Percentiles rank a stretch among this genome's conserved stretches.
Conservation (phyloP, 2,888 invertebrate species). For the Rhogogaster chlorosoma region DNA sequence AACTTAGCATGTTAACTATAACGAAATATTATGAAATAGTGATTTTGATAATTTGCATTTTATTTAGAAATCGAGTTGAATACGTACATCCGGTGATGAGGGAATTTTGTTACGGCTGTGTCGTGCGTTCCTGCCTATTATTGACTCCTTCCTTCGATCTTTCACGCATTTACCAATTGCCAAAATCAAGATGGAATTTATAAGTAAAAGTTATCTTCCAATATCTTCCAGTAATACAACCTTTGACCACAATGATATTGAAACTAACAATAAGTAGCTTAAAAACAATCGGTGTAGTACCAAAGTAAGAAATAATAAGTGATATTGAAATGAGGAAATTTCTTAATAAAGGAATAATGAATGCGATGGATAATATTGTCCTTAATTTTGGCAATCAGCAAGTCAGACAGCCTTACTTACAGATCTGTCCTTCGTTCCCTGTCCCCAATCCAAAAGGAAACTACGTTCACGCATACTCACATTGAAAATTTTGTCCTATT, state of each 20-base stretch:
- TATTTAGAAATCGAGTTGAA: constrained; percentile 70
- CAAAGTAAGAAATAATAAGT: neutral
- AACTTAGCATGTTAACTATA: constrained; percentile 64
- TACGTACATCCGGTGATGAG: constrained; percentile 74
- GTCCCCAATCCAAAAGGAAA: constrained; percentile 66
- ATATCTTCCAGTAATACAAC: neutral
- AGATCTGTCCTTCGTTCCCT: constrained; percentile 72
- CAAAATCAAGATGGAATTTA: constrained; percentile 61
- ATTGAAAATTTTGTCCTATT: constrained; percentile 64
- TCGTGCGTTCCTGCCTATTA: constrained; percentile 67
- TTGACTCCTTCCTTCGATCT: constrained; percentile 57
- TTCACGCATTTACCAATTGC: constrained; percentile 67
- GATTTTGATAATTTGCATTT: constrained; percentile 52
- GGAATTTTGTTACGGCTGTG: constrained; percentile 68
- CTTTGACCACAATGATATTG: neutral
- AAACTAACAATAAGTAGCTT: neutral
- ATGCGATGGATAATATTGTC: neutral
- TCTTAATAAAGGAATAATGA: neutral
- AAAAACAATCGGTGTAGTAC: neutral
- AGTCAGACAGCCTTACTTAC: constrained; percentile 71
- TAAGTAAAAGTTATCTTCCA: neutral
- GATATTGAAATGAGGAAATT: neutral
- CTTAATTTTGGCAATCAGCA: constrained; percentile 70
- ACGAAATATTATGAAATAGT: constrained; percentile 47
- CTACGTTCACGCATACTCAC: constrained; percentile 71